phyloP scores from a whole-genome alignment of 1,140 invertebrate species.

The Trachymyrmex cornetzi region DNA sequence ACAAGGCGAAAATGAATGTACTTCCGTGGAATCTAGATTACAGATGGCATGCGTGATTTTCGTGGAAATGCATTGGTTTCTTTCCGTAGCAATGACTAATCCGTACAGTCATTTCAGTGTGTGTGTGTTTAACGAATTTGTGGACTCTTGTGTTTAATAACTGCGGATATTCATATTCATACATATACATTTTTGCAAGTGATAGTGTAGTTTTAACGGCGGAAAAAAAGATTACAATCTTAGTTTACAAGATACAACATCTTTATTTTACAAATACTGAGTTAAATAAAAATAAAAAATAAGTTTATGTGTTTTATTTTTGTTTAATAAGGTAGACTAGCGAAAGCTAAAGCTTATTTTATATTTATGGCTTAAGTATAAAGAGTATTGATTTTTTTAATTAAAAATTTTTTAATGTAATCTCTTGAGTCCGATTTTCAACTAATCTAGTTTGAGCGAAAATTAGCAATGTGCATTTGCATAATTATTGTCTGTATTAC shows the following conservation, averaged over 20 bases:
- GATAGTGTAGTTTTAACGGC: background rate
- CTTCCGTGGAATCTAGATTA: conserved; percentile 37
- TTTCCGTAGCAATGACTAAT: background rate
- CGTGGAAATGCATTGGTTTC: conserved; percentile 22
- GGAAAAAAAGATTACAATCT: background rate
- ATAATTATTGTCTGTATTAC: background rate
- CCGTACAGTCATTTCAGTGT: background rate
- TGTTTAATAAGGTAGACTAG: background rate
- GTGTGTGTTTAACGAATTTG: background rate
- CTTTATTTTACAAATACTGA: background rate
- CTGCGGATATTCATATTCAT: background rate
- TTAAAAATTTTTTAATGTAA: background rate
- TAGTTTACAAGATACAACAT: background rate
- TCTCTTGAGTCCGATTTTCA: background rate
- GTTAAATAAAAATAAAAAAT: background rate
- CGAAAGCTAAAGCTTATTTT: background rate
- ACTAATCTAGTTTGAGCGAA: background rate
- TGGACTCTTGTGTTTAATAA: background rate
- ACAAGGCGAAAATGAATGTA: conserved; percentile 34
- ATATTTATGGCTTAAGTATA: background rate
- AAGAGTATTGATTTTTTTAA: background rate
- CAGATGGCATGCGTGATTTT: conserved; percentile 24
- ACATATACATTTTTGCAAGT: background rate
- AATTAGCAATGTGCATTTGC: conserved; percentile 14
- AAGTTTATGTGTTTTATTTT: background rate